Evolutionary conservation across 2,797 vertebrate genomes (phyloP).

Genomic region (Danio kyathit): DNA sequence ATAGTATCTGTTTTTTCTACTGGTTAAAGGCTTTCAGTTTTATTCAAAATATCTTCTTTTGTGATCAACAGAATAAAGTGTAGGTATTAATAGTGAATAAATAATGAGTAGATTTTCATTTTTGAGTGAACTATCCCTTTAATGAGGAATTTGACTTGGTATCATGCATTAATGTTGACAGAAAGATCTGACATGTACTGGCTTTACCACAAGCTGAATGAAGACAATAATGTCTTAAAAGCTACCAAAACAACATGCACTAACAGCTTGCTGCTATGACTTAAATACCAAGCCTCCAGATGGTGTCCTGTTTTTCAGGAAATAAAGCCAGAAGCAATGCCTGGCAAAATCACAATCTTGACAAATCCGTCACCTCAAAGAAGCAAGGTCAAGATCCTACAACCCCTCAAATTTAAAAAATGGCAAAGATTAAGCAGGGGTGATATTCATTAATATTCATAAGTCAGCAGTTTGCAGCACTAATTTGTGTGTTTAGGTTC

Average conservation of each 20-base stretch:
- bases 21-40: too few relatives aligned
- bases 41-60: too few relatives aligned
- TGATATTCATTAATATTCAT: background rate
- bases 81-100: too few relatives aligned
- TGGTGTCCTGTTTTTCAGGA: slow-evolving; percentile 29
- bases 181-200: background rate
- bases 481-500: background rate
- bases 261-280: slow-evolving; percentile 35
- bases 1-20: too few relatives aligned
- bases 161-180: background rate
- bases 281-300: slow-evolving; percentile 46
- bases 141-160: background rate
- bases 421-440: background rate
- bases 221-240: slow-evolving; percentile 1
- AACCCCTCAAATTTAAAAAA: background rate
- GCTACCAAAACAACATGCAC: slow-evolving; percentile 31
- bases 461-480: background rate
- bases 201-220: background rate
- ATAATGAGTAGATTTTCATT: too few relatives aligned
- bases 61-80: too few relatives aligned
- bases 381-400: background rate
- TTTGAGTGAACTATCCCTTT: too few relatives aligned
- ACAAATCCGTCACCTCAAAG: slow-evolving; percentile 13
- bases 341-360: slow-evolving; percentile 4
- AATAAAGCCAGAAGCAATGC: slow-evolving; percentile 19